Percentiles rank a stretch among this genome's conserved stretches.
phyloP scores from a whole-genome alignment of 1,140 invertebrate species.

The Brachionus rotundiformis region DNA sequence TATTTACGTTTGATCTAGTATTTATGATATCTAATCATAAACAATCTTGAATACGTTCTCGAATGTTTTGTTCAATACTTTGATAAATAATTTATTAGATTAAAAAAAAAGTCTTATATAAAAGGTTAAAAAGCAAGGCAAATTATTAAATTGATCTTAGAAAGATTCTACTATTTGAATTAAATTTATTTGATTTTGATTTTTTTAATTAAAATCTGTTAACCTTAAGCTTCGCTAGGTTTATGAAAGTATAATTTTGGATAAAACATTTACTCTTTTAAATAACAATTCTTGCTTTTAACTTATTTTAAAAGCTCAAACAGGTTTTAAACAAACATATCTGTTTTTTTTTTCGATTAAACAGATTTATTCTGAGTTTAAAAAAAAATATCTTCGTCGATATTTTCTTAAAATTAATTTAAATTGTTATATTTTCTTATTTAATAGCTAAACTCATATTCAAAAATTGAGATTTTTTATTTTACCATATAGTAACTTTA shows the following conservation, averaged over 20 bases:
- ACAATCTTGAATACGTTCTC: neutral
- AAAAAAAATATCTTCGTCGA: no score
- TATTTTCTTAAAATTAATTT: no score
- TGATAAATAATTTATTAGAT: neutral
- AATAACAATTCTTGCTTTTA: neutral
- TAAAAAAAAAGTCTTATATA: neutral
- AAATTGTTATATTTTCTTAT: no score
- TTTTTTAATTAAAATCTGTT: neutral
- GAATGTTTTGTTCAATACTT: neutral
- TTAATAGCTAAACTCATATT: no score
- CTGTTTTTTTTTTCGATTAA: no score
- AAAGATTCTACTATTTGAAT: neutral
- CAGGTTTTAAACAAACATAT: no score
- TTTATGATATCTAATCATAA: neutral
- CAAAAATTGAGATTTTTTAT: no score
- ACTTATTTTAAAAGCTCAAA: neutral
- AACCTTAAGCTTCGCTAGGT: neutral
- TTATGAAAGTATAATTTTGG: no score
- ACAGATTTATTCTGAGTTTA: no score
- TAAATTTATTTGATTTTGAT: neutral
- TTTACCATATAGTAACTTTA: no score
- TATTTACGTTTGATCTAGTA: neutral
- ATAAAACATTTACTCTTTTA: neutral
- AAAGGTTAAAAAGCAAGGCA: constrained; percentile 3
- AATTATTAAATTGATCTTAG: neutral